phyloP scores from a whole-genome alignment of 2,888 invertebrate genomes.

The Chirona hameri region DNA sequence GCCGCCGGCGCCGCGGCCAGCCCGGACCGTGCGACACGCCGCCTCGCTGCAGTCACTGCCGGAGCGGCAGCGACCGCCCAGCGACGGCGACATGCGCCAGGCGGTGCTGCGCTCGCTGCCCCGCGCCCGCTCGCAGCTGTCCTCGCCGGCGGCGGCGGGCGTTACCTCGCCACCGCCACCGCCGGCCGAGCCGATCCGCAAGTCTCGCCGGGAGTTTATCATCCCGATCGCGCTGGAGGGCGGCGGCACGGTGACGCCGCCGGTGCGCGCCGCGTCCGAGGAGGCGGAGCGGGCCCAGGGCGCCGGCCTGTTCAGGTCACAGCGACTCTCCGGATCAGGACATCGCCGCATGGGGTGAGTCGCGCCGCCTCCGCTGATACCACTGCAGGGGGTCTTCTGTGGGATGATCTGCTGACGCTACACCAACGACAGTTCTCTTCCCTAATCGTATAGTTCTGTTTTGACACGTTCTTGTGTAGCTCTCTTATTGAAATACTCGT shows the following conservation, averaged over 20 bases:
- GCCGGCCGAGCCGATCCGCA: constrained; percentile 67
- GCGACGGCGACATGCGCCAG: not conserved
- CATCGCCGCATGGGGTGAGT: constrained; percentile 14
- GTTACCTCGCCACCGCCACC: constrained; percentile 43
- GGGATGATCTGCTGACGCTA: too few relatives aligned
- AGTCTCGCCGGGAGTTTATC: constrained; percentile 84
- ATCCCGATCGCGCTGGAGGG: constrained; percentile 92
- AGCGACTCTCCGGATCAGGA: not conserved
- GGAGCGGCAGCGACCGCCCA: not conserved
- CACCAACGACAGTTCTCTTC: too few relatives aligned
- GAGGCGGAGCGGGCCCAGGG: not conserved
- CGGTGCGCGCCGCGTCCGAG: constrained; percentile 30
- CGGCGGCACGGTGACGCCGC: constrained; percentile 75
- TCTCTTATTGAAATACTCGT: too few relatives aligned
- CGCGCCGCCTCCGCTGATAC: not conserved
- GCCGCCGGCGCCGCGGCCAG: not conserved
- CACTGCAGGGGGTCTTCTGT: too few relatives aligned
- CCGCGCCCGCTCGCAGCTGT: constrained; percentile 33
- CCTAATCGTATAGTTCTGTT: too few relatives aligned
- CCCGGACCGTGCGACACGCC: not conserved
- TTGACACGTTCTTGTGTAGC: too few relatives aligned
- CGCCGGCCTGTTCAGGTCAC: not conserved
- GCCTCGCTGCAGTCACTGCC: constrained; percentile 2
- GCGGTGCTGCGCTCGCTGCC: constrained; percentile 31
- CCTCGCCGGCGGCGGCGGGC: constrained; percentile 40